Evolutionary conservation across 2,888 invertebrate species (phyloP).

Genomic region (Plagiodera versicolora): DNA sequence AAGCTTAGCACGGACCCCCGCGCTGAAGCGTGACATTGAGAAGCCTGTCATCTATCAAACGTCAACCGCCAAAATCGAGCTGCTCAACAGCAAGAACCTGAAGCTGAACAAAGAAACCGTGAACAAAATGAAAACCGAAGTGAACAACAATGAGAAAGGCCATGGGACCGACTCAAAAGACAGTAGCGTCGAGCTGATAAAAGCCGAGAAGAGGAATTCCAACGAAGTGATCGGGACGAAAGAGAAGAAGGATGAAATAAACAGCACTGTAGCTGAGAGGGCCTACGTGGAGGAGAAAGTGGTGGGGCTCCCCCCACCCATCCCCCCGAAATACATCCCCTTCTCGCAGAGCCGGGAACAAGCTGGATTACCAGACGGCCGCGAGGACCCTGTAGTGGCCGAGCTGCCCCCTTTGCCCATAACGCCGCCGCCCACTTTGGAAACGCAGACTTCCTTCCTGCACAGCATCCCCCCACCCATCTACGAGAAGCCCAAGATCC

Average conservation of each 20-base stretch:
- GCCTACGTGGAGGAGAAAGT: conserved; percentile 21
- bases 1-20: conserved; percentile 60
- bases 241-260: conserved; percentile 30
- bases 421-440: conserved; percentile 65
- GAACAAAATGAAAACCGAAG: conserved; percentile 31
- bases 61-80: conserved; percentile 49
- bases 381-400: conserved; percentile 76
- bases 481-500: conserved; percentile 67
- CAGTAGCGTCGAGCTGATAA: conserved; percentile 32
- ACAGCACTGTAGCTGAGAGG: conserved; percentile 29
- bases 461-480: conserved; percentile 55
- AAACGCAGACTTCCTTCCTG: conserved; percentile 67
- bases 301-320: conserved; percentile 24
- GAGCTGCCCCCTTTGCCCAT: conserved; percentile 72
- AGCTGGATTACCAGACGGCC: conserved; percentile 85
- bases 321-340: conserved; percentile 31
- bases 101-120: conserved; percentile 41
- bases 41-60: conserved; percentile 66
- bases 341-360: conserved; percentile 67
- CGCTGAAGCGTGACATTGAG: conserved; percentile 67
- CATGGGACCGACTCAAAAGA: conserved; percentile 15
- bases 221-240: conserved; percentile 20
- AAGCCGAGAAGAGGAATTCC: conserved; percentile 29
- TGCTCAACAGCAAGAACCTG: conserved; percentile 47
- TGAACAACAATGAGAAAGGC: conserved; percentile 28